phyloP scores from a whole-genome alignment of 2,797 vertebrate species.

The Ispidina lecontei region DNA sequence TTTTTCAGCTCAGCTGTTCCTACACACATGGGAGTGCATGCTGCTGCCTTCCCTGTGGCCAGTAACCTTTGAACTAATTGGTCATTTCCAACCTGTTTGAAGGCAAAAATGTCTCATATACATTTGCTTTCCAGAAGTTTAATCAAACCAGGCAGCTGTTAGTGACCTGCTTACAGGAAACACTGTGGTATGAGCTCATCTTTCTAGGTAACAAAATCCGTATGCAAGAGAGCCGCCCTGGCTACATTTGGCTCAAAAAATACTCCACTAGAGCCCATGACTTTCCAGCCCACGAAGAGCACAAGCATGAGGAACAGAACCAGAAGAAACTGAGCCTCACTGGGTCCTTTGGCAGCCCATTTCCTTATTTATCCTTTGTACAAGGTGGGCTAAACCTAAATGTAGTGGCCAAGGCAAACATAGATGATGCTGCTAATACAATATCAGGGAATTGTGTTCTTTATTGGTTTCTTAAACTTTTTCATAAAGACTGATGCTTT shows the following conservation, averaged over 20 bases:
- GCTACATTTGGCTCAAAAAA: neutral
- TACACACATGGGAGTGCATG: accelerated
- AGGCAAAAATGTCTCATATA: neutral
- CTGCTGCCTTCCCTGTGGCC: neutral
- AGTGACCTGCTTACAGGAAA: neutral
- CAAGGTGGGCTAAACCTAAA: neutral
- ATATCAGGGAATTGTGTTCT: neutral
- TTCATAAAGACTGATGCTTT: neutral
- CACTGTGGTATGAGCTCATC: neutral
- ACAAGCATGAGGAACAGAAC: neutral
- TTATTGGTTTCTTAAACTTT: neutral
- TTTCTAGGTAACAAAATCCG: neutral
- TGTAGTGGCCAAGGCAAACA: neutral
- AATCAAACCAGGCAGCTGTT: neutral
- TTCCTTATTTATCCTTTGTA: neutral
- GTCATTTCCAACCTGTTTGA: neutral
- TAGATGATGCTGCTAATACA: neutral
- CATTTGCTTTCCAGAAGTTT: neutral
- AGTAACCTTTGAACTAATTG: neutral
- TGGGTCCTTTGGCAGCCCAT: accelerated
- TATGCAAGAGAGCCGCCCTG: neutral
- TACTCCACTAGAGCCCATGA: neutral
- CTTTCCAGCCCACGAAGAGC: neutral
- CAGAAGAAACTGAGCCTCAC: neutral
- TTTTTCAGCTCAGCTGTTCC: neutral